Percentiles rank a stretch among this genome's conserved stretches.
These are phyloP conservation scores for Aspidiotus rigidus DNA, from an alignment of 2,888 invertebrate genomes.

Conservation along the genomic window DNA sequence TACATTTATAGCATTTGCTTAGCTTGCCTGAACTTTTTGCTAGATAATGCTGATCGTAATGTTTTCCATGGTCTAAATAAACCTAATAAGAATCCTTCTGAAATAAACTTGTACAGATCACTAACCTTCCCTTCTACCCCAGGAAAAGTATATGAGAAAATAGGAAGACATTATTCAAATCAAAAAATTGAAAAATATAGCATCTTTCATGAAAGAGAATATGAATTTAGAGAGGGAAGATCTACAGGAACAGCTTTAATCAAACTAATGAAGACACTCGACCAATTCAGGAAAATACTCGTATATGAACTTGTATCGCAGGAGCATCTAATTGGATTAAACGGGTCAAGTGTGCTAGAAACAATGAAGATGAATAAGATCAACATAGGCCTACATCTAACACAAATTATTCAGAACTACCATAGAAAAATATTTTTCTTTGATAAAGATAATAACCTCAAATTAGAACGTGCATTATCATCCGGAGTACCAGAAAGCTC, in stretches of 20 bases:
- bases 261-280: neutral
- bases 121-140: neutral
- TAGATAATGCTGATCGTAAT: no score
- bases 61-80: no score
- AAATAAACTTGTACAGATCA: neutral
- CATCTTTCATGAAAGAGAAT: neutral
- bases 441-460: neutral
- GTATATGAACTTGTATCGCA: neutral
- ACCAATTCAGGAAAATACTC: neutral
- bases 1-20: no score
- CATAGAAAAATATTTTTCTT: neutral
- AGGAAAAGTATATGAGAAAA: constrained; percentile 1
- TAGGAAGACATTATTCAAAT: no score
- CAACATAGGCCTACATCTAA: no score
- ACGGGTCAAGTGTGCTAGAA: neutral
- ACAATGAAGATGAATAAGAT: no score
- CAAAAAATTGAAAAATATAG: neutral
- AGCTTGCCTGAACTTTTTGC: no score
- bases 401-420: neutral
- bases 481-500: neutral
- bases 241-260: neutral
- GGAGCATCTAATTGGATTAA: neutral
- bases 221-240: neutral
- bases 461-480: neutral
- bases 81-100: neutral